These are phyloP conservation scores for Seladonia tumulorum DNA, from an alignment of 2,888 invertebrate species.

Conservation along the genomic window DNA sequence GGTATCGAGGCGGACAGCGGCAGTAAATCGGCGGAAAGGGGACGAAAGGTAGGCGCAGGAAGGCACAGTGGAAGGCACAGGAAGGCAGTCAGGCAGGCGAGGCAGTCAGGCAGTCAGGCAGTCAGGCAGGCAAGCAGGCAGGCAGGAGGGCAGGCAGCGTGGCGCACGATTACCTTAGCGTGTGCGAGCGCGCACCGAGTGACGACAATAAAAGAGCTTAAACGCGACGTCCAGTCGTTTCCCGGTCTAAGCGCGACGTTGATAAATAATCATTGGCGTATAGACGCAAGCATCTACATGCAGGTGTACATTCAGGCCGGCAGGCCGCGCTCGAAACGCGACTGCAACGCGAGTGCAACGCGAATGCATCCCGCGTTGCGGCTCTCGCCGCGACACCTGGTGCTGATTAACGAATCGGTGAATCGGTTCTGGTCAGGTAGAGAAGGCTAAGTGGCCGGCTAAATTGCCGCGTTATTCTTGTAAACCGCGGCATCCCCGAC, in stretches of 20 bases:
- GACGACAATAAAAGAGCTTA: conserved; percentile 47
- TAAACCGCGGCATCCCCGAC: conserved; percentile 68
- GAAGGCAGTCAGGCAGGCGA: background rate
- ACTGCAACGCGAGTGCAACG: background rate
- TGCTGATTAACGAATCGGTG: conserved; percentile 73
- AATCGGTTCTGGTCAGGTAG: conserved; percentile 65
- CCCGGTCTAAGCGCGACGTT: conserved; percentile 61
- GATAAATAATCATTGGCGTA: conserved; percentile 70
- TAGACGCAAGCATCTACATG: conserved; percentile 63
- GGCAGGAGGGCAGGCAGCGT: background rate
- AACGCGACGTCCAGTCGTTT: conserved; percentile 35
- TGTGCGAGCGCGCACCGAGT: conserved; percentile 30
- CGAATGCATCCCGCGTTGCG: background rate
- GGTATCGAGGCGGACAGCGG: conserved; percentile 15
- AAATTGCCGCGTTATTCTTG: conserved; percentile 73
- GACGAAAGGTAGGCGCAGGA: conserved; percentile 8
- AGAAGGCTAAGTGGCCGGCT: conserved; percentile 67
- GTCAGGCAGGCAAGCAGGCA: background rate
- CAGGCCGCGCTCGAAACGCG: background rate
- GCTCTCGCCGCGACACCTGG: conserved; percentile 66
- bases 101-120: background rate
- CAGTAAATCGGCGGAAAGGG: conserved; percentile 33
- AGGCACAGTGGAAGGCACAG: background rate
- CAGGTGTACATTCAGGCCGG: conserved; percentile 61
- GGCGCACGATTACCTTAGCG: conserved; percentile 37